phyloP scores from a whole-genome alignment of 1,140 invertebrate species.

The Oreohelix idahoensis region DNA sequence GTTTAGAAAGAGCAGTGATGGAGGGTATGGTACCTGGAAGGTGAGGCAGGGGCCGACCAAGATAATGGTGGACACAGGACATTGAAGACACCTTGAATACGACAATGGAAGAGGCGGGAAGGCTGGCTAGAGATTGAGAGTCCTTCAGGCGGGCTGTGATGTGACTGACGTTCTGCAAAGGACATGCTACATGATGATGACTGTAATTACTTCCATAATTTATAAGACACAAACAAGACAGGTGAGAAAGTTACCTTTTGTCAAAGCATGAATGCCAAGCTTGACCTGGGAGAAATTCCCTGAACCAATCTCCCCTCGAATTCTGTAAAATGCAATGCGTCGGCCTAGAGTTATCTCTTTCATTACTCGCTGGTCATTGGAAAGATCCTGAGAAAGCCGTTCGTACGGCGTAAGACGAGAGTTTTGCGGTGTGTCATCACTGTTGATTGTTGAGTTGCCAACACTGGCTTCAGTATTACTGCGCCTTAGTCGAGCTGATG shows the following conservation, averaged over 20 bases:
- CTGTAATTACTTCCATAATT: too few species aligned
- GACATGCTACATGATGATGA: too few species aligned
- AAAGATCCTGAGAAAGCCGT: slow-evolving; percentile 60
- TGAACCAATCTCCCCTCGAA: slow-evolving; percentile 83
- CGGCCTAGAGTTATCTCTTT: slow-evolving; percentile 79
- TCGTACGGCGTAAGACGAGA: slow-evolving; percentile 60
- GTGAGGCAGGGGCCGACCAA: too few species aligned
- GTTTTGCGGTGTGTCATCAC: slow-evolving; percentile 21
- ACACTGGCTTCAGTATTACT: slow-evolving; percentile 37
- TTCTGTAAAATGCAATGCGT: slow-evolving; percentile 81
- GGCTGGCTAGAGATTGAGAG: too few species aligned
- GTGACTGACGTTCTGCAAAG: too few species aligned
- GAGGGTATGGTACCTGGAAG: too few species aligned
- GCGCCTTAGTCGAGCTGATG: slow-evolving; percentile 14
- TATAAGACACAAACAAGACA: too few species aligned
- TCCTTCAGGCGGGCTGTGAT: too few species aligned
- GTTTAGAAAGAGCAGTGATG: too few species aligned
- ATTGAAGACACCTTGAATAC: too few species aligned
- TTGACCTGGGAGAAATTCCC: slow-evolving; percentile 94
- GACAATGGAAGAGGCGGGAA: too few species aligned
- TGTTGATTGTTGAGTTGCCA: background rate
- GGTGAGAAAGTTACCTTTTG: slow-evolving; percentile 88
- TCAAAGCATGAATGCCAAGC: slow-evolving; percentile 86
- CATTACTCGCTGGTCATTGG: slow-evolving; percentile 75
- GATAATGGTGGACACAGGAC: too few species aligned